A percentile compares a stretch with the other conserved stretches of the same genome.
Conservation (phyloP, 2,888 invertebrate genomes). For the Apoda limacodes region DNA sequence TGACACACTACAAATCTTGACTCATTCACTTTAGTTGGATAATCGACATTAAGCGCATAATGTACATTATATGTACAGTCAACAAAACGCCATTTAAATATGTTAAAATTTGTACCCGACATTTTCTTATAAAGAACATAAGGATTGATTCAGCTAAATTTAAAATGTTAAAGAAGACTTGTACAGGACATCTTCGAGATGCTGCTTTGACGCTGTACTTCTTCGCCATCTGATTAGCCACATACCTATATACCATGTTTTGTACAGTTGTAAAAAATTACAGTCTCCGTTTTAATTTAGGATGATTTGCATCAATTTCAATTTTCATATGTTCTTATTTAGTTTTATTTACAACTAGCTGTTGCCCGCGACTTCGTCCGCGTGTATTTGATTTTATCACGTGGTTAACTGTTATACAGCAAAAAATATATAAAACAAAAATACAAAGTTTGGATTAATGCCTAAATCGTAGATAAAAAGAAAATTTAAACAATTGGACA, state of each 20-base stretch:
- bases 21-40: too few species aligned
- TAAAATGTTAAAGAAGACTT: constrained; percentile 8
- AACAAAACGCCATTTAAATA: constrained; percentile 2
- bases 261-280: constrained; percentile 4
- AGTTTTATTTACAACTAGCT: too few species aligned
- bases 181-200: constrained; percentile 7
- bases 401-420: too few species aligned
- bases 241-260: constrained; percentile 7
- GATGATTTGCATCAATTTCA: constrained; percentile 2
- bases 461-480: too few species aligned
- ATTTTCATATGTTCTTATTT: constrained; percentile 3
- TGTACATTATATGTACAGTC: too few species aligned
- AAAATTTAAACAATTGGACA: too few species aligned
- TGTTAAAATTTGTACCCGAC: constrained; percentile 3
- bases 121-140: constrained; percentile 4
- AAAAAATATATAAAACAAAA: too few species aligned
- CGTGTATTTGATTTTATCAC: too few species aligned
- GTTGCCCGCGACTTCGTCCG: too few species aligned
- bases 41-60: too few species aligned
- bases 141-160: constrained; percentile 7
- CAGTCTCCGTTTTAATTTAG: constrained; percentile 1
- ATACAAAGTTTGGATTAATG: too few species aligned
- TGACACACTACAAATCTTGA: too few species aligned
- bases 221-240: constrained; percentile 6
- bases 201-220: constrained; percentile 7